Conservation (phyloP, 2,797 vertebrate genomes). For the Gobio occitaniae region DNA sequence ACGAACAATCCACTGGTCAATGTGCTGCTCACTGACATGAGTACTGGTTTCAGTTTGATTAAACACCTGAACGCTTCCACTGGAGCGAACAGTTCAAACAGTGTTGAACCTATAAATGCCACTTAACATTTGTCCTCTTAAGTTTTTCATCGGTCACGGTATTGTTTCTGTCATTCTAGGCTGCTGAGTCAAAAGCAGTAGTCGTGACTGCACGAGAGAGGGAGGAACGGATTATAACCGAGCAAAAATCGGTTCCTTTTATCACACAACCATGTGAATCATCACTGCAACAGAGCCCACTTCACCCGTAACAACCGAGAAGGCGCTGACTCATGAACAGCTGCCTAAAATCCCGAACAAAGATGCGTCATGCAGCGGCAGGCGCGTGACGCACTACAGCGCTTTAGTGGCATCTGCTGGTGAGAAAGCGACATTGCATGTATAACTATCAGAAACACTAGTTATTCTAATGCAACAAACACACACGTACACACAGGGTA, state of each 20-base stretch:
- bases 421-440: constrained; percentile 5
- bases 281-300: constrained; percentile 47
- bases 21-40: neutral
- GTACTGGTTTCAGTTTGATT: neutral
- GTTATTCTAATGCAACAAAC: neutral
- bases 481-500: neutral
- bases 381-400: neutral
- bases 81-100: neutral
- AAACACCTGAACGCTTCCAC: neutral
- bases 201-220: constrained; percentile 62
- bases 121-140: neutral
- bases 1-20: neutral
- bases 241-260: constrained; percentile 36
- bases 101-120: neutral
- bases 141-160: neutral
- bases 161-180: constrained; percentile 12
- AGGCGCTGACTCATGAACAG: constrained; percentile 29
- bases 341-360: neutral
- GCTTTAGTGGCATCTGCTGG: constrained; percentile 43
- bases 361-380: neutral
- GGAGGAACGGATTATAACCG: constrained; percentile 56
- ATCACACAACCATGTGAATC: constrained; percentile 51
- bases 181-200: constrained; percentile 59
- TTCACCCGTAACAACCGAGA: constrained; percentile 32
- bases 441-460: no score